phyloP scores from a whole-genome alignment of 2,797 vertebrate species.

The Heteromormyrus szaboi region DNA sequence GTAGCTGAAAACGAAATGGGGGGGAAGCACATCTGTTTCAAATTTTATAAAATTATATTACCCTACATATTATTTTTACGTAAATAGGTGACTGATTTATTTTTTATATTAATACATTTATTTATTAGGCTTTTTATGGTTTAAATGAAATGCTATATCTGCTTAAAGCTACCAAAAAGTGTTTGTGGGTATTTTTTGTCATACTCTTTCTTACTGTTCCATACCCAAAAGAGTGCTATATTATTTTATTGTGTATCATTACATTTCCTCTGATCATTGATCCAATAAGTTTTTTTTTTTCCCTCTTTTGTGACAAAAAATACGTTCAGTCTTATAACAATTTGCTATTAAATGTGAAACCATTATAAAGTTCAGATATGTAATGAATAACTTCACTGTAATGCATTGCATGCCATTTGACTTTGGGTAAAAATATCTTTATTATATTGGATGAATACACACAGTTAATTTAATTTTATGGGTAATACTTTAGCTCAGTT shows the following conservation, averaged over 20 bases:
- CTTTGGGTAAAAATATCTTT: background rate
- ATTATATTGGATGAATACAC: background rate
- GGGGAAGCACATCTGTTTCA: background rate
- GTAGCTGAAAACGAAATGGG: background rate
- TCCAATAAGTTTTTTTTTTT: background rate
- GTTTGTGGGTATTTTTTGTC: background rate
- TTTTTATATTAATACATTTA: background rate
- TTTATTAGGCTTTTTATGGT: background rate
- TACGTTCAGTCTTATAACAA: background rate
- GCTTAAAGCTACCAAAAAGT: background rate
- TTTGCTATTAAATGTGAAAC: background rate
- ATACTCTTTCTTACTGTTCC: background rate
- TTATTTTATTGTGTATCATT: background rate
- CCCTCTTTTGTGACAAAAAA: background rate
- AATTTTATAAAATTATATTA: background rate
- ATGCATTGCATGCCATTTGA: background rate
- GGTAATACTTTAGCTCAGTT: background rate
- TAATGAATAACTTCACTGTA: background rate
- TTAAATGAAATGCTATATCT: background rate
- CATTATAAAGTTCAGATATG: background rate
- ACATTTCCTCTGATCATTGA: background rate
- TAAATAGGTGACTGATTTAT: background rate
- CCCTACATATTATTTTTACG: background rate
- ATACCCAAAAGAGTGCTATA: background rate
- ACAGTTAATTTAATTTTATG: constrained; percentile 1